These are phyloP conservation scores for Drusus annulatus DNA, from an alignment of 1,140 invertebrate species.

Conservation along the genomic window DNA sequence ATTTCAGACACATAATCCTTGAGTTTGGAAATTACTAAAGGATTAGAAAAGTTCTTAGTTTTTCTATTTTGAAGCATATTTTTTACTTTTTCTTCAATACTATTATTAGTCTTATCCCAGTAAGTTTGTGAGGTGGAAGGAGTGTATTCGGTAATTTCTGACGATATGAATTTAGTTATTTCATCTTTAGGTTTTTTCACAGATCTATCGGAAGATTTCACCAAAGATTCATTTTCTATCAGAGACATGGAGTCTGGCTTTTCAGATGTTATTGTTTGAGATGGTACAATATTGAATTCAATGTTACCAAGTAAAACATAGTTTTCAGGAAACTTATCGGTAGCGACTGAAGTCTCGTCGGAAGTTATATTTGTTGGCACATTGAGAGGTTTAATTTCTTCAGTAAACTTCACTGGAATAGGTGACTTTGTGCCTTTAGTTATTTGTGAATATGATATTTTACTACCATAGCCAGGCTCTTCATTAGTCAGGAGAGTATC, in stretches of 20 bases:
- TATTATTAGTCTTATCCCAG: conserved; percentile 67
- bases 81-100: conserved; percentile 72
- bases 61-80: conserved; percentile 70
- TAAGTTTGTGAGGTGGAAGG: conserved; percentile 66
- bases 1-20: conserved; percentile 71
- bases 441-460: conserved; percentile 68
- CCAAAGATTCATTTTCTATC: conserved; percentile 36
- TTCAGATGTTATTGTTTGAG: background rate
- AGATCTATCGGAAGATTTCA: background rate
- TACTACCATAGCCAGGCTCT: conserved; percentile 53
- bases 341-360: conserved; percentile 59
- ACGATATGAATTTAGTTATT: conserved; percentile 57
- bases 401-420: conserved; percentile 62
- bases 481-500: background rate
- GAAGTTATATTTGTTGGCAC: conserved; percentile 57
- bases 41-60: conserved; percentile 71
- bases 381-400: conserved; percentile 8
- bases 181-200: background rate
- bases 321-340: conserved; percentile 57
- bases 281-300: conserved; percentile 50
- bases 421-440: conserved; percentile 70
- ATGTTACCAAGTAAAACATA: conserved; percentile 53
- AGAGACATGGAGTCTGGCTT: conserved; percentile 34
- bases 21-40: conserved; percentile 75
- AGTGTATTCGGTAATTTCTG: conserved; percentile 63